A percentile compares a stretch with the other conserved stretches of the same genome.
Evolutionary conservation across 1,140 invertebrate species (phyloP).

Genomic region (Cydia splendana): DNA sequence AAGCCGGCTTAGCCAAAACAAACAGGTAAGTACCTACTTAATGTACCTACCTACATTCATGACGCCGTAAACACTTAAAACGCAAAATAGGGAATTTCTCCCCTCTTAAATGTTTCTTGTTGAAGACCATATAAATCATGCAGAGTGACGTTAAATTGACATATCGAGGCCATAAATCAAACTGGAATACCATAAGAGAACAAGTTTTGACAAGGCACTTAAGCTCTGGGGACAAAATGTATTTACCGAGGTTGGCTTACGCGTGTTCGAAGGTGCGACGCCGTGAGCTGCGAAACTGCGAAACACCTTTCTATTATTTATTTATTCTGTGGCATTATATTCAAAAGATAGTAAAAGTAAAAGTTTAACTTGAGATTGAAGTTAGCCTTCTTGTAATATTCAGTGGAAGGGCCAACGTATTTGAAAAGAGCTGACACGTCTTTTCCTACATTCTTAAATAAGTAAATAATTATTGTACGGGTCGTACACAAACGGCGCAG

Average conservation of each 20-base stretch:
- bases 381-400: too few relatives aligned
- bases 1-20: background rate
- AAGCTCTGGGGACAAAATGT: slow-evolving; percentile 51
- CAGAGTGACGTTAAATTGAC: slow-evolving; percentile 64
- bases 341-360: too few relatives aligned
- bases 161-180: slow-evolving; percentile 68
- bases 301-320: background rate
- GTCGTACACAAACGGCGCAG: too few relatives aligned
- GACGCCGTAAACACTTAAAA: slow-evolving; percentile 6
- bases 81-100: slow-evolving; percentile 16
- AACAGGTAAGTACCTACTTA: background rate
- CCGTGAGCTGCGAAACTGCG: background rate
- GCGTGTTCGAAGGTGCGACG: background rate
- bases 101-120: slow-evolving; percentile 35
- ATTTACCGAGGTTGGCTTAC: slow-evolving; percentile 37
- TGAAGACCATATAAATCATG: slow-evolving; percentile 67
- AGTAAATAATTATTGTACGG: too few relatives aligned
- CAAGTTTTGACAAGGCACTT: slow-evolving; percentile 66
- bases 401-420: too few relatives aligned
- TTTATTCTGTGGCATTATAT: background rate
- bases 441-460: too few relatives aligned
- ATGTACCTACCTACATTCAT: background rate
- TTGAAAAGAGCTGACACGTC: too few relatives aligned
- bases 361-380: too few relatives aligned
- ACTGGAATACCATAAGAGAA: slow-evolving; percentile 59